Evolutionary conservation across 2,113 vertebrate species (phyloP), one percentile per base, ranked within the genome.

Genomic region (Pelobates fuscus): DNA sequence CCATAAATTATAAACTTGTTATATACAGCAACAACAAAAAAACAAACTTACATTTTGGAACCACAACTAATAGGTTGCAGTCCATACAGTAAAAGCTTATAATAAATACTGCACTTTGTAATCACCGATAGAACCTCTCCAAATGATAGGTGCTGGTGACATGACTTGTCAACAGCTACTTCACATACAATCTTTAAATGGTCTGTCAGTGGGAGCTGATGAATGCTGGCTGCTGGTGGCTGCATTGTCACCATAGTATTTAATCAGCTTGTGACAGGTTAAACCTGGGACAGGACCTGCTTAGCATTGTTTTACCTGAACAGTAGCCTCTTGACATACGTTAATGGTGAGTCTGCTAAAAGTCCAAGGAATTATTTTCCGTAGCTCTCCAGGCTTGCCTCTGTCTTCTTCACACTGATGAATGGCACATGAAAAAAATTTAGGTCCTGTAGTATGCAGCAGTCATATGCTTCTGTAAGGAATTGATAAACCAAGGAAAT

Each of bases 251-350:
- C 43, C 21, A 20, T 21, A 10, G 23, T 25, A 67, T 67, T 67
- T 49, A 67, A 49, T 55, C 52, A 55, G 20, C 21, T 20, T 55
- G 52, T 18, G 41, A 66, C 24, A 66, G 64, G 64, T 17, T 24
- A 8, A 55, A 55, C n/a, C 1, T 18, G n/a, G 5, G 18, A 1
- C 6, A 12, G 21, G 52, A 55, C 21, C 8, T 55, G 17, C n/a
- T 11, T 8, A 11, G 12, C 2, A 55, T 55, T 17, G 52, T 55
- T 55, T 2, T 32, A 10, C 30, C 30, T 49, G 44, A 18, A 49
- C 4, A 18, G 12, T 2, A 14, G 4, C 44, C 10, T 49, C 4
- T 49, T 49, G 10, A 37, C 32, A 37, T 10, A 6, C 10, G 10
- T 37, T 37, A 37, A 37, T 37, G 32, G 10, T 37, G 32, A 10